Conservation (phyloP, 2,113 vertebrate genomes). For the Centropus unirufus region DNA sequence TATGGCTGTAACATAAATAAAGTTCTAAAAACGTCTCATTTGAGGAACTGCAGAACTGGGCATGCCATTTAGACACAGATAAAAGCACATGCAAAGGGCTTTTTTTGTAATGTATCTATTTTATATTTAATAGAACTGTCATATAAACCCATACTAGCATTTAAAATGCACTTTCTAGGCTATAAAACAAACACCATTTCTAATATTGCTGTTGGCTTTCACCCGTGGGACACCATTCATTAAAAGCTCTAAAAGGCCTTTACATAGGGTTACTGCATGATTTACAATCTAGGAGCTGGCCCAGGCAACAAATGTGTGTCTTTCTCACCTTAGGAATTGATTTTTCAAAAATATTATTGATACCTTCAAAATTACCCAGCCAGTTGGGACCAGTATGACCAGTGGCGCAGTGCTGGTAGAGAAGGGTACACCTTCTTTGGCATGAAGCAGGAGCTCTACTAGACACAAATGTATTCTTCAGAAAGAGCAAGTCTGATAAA, state of each 20-base stretch:
- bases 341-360: neutral
- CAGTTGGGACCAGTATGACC: neutral
- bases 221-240: constrained; percentile 66
- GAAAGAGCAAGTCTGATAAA: neutral
- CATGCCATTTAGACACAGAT: constrained; percentile 80
- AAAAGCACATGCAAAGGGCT: constrained; percentile 78
- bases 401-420: neutral
- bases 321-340: neutral
- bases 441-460: neutral
- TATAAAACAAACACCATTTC: constrained; percentile 83
- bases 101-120: constrained; percentile 79
- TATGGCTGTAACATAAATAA: constrained; percentile 86
- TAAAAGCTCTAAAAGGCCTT: constrained; percentile 60
- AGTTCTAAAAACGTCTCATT: constrained; percentile 85
- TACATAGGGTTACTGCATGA: constrained; percentile 19
- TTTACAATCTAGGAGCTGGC: constrained; percentile 30
- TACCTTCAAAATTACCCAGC: neutral
- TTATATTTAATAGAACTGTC: constrained; percentile 85
- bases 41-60: constrained; percentile 82
- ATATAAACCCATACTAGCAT: constrained; percentile 81
- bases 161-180: constrained; percentile 81
- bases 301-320: constrained; percentile 1
- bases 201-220: constrained; percentile 79
- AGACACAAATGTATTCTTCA: neutral
- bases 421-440: neutral